Percentiles rank a stretch among this genome's conserved stretches.
phyloP scores from a whole-genome alignment of 2,113 vertebrate genomes.

The Passer domesticus region DNA sequence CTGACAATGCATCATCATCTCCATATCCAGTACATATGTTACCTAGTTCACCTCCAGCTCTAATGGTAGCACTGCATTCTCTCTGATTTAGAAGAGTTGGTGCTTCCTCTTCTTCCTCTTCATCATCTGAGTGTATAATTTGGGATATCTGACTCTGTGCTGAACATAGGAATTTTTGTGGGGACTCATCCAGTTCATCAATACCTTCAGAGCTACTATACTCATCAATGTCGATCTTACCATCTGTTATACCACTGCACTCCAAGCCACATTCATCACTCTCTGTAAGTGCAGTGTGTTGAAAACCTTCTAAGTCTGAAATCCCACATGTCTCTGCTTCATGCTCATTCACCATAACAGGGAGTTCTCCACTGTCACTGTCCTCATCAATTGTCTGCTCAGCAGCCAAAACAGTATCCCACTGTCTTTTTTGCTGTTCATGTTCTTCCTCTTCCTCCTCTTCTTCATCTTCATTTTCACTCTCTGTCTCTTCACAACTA shows the following conservation, averaged over 20 bases:
- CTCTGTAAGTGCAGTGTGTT: constrained; percentile 6
- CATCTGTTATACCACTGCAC: not conserved
- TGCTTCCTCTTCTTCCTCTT: constrained; percentile 71
- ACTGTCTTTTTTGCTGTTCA: not conserved
- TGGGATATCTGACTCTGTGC: not conserved
- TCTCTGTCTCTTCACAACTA: constrained; percentile 64
- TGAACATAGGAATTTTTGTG: constrained; percentile 25
- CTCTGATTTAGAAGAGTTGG: constrained; percentile 1
- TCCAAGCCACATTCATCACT: constrained; percentile 60
- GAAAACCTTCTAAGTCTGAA: constrained; percentile 68
- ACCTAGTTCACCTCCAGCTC: constrained; percentile 76
- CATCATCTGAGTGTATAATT: constrained; percentile 70
- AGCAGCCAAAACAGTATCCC: not conserved
- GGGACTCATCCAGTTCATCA: constrained; percentile 69
- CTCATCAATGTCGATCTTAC: constrained; percentile 52
- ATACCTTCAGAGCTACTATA: constrained; percentile 65
- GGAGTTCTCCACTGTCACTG: constrained; percentile 72
- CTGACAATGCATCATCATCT: constrained; percentile 81
- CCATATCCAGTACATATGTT: constrained; percentile 76
- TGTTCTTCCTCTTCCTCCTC: constrained; percentile 40
- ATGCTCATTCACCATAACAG: constrained; percentile 4
- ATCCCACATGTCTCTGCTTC: constrained; percentile 57
- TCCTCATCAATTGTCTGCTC: constrained; percentile 64
- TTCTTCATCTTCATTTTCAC: constrained; percentile 65
- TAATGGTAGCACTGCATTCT: constrained; percentile 59